A percentile compares a stretch with the other conserved stretches of the same genome.
Evolutionary conservation across 2,888 invertebrate species (phyloP).

Genomic region (Altica lythri): DNA sequence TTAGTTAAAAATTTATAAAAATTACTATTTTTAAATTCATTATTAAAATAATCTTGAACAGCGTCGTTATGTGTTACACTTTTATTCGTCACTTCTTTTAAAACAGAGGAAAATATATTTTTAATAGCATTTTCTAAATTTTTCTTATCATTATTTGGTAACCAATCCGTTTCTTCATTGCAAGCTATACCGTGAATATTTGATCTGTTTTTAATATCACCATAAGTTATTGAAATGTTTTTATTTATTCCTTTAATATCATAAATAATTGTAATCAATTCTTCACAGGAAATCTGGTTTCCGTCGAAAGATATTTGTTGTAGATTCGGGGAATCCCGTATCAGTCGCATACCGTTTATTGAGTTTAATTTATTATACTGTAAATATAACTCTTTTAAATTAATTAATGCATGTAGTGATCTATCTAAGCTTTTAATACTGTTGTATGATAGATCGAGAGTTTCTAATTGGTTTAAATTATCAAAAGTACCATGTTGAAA

Average conservation of each 20-base stretch:
- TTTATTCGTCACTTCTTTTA: neutral
- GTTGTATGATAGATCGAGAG: constrained; percentile 23
- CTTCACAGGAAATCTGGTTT: constrained; percentile 6
- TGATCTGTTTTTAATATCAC: neutral
- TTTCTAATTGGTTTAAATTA: constrained; percentile 10
- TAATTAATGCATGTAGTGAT: constrained; percentile 11
- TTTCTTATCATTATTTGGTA: neutral
- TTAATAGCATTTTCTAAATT: neutral
- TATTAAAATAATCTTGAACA: constrained; percentile 16
- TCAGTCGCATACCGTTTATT: neutral
- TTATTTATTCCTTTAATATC: neutral
- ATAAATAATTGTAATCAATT: constrained; percentile 3
- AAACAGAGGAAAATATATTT: neutral
- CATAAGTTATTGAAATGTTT: neutral
- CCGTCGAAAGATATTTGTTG: neutral
- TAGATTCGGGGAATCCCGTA: neutral
- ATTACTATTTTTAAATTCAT: constrained; percentile 22
- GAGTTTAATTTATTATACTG: constrained; percentile 19
- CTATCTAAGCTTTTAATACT: constrained; percentile 12
- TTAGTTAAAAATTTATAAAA: constrained; percentile 26
- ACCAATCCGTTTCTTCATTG: neutral
- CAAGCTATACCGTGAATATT: constrained; percentile 9
- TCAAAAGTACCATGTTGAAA: constrained; percentile 27
- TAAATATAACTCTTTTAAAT: constrained; percentile 17
- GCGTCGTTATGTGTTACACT: neutral